Percentiles rank a stretch among this genome's conserved stretches.
phyloP scores from a whole-genome alignment of 2,113 vertebrate genomes.

The Macroglossus sobrinus region DNA sequence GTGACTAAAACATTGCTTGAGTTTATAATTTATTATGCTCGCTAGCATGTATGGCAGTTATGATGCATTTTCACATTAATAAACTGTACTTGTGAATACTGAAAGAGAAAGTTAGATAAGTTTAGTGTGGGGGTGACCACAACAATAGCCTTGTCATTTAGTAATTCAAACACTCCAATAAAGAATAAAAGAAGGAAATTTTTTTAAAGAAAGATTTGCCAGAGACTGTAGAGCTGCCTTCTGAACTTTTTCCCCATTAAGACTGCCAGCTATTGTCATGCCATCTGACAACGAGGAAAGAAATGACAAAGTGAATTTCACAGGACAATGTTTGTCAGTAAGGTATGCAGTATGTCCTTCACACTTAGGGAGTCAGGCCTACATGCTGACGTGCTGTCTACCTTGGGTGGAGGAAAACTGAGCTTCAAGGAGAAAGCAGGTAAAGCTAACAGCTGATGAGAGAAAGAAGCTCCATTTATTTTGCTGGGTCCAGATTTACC shows the following conservation, averaged over 20 bases:
- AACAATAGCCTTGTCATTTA: neutral
- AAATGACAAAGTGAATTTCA: slow-evolving; percentile 59
- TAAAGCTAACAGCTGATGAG: neutral
- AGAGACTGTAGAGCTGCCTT: neutral
- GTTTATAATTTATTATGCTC: neutral
- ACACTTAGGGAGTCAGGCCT: neutral
- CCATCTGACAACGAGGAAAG: slow-evolving; percentile 13
- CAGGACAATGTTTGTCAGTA: slow-evolving; percentile 42
- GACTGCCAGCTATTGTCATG: slow-evolving; percentile 14
- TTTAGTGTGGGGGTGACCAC: neutral
- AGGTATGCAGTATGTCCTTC: slow-evolving; percentile 48
- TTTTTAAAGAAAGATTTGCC: neutral
- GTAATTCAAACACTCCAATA: neutral
- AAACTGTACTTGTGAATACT: neutral
- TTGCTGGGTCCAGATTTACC: neutral
- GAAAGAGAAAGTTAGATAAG: neutral
- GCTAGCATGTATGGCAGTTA: neutral
- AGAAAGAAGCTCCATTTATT: neutral
- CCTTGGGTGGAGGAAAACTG: neutral
- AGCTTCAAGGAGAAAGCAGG: neutral
- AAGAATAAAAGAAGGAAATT: neutral
- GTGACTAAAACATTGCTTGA: neutral
- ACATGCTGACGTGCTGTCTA: accelerated
- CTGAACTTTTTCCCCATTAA: slow-evolving; percentile 1
- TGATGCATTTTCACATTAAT: neutral